phyloP scores from a whole-genome alignment of 2,888 invertebrate species.

The Mesorhabditis belari region DNA sequence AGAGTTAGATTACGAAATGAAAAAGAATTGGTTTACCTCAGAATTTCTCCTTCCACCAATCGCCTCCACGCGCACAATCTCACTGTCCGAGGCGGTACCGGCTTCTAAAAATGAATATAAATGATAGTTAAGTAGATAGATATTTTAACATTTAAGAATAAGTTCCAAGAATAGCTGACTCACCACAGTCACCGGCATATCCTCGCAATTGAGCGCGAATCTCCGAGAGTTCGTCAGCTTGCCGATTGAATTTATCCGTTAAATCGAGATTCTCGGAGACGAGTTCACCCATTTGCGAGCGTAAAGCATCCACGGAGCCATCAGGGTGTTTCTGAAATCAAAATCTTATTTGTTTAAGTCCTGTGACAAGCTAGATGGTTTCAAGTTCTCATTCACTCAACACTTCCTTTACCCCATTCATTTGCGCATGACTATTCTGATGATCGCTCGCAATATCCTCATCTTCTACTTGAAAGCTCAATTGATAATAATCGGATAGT shows the following conservation, averaged over 20 bases:
- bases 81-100: constrained; percentile 33
- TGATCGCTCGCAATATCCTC: background rate
- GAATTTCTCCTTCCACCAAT: constrained; percentile 15
- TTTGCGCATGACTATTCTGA: too few relatives aligned
- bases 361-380: background rate
- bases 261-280: constrained; percentile 20
- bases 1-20: too few relatives aligned
- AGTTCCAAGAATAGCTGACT: background rate
- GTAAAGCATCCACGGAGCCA: background rate
- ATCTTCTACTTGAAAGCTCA: background rate
- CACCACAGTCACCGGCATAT: constrained; percentile 15
- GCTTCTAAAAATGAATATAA: constrained; percentile 18
- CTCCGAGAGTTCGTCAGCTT: constrained; percentile 40
- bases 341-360: background rate
- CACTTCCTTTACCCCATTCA: background rate
- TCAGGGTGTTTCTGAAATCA: background rate
- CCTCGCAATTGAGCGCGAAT: constrained; percentile 42
- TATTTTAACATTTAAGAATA: background rate
- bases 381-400: background rate
- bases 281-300: background rate
- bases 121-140: background rate
- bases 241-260: constrained; percentile 39
- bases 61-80: constrained; percentile 29
- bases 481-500: background rate
- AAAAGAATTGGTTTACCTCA: too few relatives aligned